Percentiles rank a stretch among this genome's conserved stretches.
Conservation (phyloP, 2,888 invertebrate species). For the Entomobrya multifasciata region DNA sequence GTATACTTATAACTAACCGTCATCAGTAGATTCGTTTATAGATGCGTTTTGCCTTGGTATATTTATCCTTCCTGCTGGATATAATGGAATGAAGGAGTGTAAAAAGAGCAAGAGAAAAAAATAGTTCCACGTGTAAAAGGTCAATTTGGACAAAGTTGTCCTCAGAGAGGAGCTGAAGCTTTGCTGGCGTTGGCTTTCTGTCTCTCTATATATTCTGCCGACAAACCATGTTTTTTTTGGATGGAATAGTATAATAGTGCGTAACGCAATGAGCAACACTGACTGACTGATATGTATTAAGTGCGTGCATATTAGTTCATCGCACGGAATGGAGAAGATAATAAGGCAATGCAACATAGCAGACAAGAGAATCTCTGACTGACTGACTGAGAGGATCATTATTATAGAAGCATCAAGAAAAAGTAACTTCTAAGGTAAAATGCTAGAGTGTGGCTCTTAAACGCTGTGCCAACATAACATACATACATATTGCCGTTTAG, state of each 20-base stretch:
- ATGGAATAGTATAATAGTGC: neutral
- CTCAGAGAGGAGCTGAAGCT: constrained; percentile 73
- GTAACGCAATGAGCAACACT: neutral
- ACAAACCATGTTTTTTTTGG: neutral
- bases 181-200: constrained; percentile 12
- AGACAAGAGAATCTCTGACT: neutral
- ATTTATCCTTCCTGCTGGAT: neutral
- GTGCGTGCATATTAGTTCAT: constrained; percentile 4
- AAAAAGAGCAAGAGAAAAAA: constrained; percentile 59
- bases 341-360: too few species aligned
- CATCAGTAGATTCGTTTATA: too few species aligned
- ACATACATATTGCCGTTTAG: too few species aligned
- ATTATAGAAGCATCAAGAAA: neutral
- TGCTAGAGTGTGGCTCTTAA: constrained; percentile 7
- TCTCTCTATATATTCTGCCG: too few species aligned
- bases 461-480: neutral
- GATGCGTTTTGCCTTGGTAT: neutral
- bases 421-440: neutral
- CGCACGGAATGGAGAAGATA: neutral
- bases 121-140: constrained; percentile 80
- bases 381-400: constrained; percentile 6
- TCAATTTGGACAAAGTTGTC: constrained; percentile 80
- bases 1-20: too few species aligned
- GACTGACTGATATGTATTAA: neutral
- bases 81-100: constrained; percentile 37